Conservation (phyloP, 2,113 vertebrate genomes). For the Clarias macrocephalus region DNA sequence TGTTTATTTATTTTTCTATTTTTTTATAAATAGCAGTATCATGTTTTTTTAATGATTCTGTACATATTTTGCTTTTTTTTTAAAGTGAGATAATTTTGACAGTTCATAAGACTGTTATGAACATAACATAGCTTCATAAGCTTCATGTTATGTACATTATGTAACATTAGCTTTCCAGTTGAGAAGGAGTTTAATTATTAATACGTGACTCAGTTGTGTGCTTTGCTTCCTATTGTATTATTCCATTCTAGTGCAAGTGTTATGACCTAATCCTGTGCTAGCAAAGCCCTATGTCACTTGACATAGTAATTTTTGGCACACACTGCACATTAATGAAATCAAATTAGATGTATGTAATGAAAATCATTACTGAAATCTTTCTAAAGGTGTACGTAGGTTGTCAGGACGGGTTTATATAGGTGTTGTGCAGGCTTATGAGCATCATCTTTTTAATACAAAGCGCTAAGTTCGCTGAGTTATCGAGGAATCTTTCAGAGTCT, state of each 20-base stretch:
- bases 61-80: not conserved
- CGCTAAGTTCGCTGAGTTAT: conserved; percentile 44
- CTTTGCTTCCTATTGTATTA: not conserved
- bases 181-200: not conserved
- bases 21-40: not conserved
- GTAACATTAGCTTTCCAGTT: not conserved
- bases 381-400: not conserved
- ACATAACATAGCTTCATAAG: too few relatives aligned
- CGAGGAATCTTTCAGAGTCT: not conserved
- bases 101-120: not conserved
- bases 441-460: not conserved
- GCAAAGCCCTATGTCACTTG: not conserved
- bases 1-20: not conserved
- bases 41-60: not conserved
- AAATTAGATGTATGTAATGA: not conserved
- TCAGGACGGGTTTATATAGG: not conserved
- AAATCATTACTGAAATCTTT: not conserved
- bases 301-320: not conserved
- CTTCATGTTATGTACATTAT: not conserved
- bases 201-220: not conserved
- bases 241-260: not conserved
- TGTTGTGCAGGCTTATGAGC: not conserved
- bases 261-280: not conserved
- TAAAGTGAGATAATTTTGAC: not conserved
- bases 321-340: not conserved